A percentile compares a stretch with the other conserved stretches of the same genome.
phyloP scores from a whole-genome alignment of 2,797 vertebrate genomes.

The Ambastaia sidthimunki region DNA sequence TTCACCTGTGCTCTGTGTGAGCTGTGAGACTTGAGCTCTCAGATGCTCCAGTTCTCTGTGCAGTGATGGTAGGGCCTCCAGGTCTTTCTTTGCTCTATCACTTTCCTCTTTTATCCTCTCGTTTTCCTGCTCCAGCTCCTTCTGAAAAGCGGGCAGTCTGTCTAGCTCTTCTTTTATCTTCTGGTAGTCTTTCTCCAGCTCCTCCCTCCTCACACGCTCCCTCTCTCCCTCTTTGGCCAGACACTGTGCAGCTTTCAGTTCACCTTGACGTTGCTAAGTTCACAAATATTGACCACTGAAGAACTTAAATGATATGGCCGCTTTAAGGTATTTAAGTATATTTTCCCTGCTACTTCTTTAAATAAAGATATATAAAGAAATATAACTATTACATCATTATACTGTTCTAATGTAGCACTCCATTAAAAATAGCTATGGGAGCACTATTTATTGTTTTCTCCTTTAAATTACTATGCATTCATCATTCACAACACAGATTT shows the following conservation, averaged over 20 bases:
- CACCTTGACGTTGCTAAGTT: conserved; percentile 84
- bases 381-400: not conserved
- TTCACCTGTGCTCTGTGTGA: conserved; percentile 54
- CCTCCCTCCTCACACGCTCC: conserved; percentile 67
- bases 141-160: conserved; percentile 72
- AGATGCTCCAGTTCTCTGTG: conserved; percentile 81
- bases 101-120: conserved; percentile 83
- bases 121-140: conserved; percentile 77
- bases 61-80: conserved; percentile 74
- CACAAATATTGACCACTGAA: conserved; percentile 14
- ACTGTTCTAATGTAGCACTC: not conserved
- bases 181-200: conserved; percentile 78
- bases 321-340: not conserved
- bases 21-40: conserved; percentile 64
- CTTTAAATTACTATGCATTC: no score
- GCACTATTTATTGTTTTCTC: not conserved
- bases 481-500: not conserved
- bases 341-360: not conserved
- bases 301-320: no score
- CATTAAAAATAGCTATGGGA: not conserved
- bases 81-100: conserved; percentile 78
- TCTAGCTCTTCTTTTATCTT: conserved; percentile 79
- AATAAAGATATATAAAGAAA: not conserved
- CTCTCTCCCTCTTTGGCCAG: conserved; percentile 71
- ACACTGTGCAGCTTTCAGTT: conserved; percentile 77